Evolutionary conservation across 2,113 vertebrate species (phyloP).

Genomic region (Gymnobelideus leadbeateri): DNA sequence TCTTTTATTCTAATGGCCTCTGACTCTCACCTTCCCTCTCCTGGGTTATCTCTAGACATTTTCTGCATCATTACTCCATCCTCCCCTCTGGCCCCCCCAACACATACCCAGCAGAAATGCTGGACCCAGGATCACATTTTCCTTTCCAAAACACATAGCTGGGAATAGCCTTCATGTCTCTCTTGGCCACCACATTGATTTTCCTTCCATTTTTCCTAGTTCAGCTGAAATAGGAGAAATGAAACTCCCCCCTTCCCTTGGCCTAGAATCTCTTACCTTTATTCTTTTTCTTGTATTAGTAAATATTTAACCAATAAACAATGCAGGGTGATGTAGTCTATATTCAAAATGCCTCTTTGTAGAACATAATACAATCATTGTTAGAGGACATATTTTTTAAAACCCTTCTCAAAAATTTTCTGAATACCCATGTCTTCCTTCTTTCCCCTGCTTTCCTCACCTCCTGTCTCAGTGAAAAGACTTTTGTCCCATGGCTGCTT

Average conservation of each 20-base stretch:
- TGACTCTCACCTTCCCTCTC: background rate
- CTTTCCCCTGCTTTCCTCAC: background rate
- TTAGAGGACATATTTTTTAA: background rate
- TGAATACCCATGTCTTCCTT: background rate
- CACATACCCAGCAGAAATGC: background rate
- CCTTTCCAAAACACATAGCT: background rate
- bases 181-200: background rate
- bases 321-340: background rate
- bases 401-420: background rate
- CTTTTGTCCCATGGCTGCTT: background rate
- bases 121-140: background rate
- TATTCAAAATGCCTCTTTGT: background rate
- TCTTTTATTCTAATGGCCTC: background rate
- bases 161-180: background rate
- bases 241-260: background rate
- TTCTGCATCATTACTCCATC: background rate
- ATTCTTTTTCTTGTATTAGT: slow-evolving; percentile 12
- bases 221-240: slow-evolving; percentile 22
- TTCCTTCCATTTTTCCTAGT: background rate
- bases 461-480: background rate
- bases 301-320: slow-evolving; percentile 33
- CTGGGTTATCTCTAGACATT: background rate
- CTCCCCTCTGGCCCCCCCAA: background rate
- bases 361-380: background rate
- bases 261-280: background rate